phyloP scores from a whole-genome alignment of 2,797 vertebrate species.

The Diglossa cyanea region DNA sequence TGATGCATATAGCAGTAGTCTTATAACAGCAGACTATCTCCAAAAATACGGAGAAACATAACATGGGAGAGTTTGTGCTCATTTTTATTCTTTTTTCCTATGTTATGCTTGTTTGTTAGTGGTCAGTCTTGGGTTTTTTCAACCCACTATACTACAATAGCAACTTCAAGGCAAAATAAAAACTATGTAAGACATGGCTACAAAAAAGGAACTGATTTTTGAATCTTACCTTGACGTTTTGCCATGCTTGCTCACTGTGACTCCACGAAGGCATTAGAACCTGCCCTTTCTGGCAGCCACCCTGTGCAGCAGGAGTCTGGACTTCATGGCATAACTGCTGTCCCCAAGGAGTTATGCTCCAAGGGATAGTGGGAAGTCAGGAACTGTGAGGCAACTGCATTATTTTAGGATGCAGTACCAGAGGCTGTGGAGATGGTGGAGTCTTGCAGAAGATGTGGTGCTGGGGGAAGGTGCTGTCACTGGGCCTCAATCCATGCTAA shows the following conservation, averaged over 20 bases:
- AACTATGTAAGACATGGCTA: not conserved
- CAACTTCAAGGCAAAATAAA: not conserved
- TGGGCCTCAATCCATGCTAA: fast-evolving
- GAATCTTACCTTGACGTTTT: not conserved
- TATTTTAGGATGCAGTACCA: not conserved
- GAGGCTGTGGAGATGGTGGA: not conserved
- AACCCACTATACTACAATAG: not conserved
- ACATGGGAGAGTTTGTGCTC: not conserved
- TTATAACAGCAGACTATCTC: not conserved
- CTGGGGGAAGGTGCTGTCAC: not conserved
- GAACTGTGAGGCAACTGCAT: not conserved
- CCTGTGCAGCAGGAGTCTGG: not conserved
- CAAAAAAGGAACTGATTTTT: not conserved
- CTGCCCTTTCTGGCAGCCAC: not conserved
- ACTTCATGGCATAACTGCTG: not conserved
- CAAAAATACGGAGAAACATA: not conserved
- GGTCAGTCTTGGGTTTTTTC: not conserved
- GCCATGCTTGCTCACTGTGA: fast-evolving
- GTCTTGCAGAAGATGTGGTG: not conserved
- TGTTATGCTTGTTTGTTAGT: not conserved
- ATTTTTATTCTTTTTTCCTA: not conserved
- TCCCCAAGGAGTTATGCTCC: not conserved
- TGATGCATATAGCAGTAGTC: not conserved
- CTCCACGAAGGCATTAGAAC: not conserved
- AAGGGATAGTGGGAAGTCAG: not conserved